Evolutionary conservation across 2,113 vertebrate species (phyloP).

Genomic region (Callocephalon fimbriatum): DNA sequence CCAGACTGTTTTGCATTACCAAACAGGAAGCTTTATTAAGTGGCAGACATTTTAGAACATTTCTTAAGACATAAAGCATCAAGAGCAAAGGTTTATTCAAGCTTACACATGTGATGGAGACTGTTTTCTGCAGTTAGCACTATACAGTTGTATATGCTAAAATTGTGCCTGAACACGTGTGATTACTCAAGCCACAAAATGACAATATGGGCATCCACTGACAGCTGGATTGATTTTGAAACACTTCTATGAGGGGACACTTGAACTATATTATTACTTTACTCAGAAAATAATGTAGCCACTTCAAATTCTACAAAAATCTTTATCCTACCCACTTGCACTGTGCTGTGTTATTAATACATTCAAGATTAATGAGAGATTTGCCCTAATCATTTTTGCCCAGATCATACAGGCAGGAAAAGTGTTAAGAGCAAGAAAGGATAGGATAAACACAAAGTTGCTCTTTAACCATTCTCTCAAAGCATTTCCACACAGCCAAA

Average conservation of each 20-base stretch:
- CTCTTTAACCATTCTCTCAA: neutral
- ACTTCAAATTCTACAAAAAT: neutral
- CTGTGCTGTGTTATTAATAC: neutral
- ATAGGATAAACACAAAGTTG: neutral
- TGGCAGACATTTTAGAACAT: neutral
- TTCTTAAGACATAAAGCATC: neutral
- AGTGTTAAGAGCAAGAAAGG: neutral
- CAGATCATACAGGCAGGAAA: neutral
- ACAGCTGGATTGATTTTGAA: neutral
- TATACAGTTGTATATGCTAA: too few relatives aligned
- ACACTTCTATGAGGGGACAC: neutral
- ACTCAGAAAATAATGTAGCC: neutral
- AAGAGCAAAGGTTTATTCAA: neutral
- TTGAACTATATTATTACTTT: neutral
- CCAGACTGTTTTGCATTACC: neutral
- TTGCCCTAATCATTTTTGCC: neutral
- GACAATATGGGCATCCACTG: neutral
- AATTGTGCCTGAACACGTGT: neutral
- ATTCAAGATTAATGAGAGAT: neutral
- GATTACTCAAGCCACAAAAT: accelerated
- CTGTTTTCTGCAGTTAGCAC: neutral
- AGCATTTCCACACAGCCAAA: neutral
- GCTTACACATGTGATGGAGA: accelerated
- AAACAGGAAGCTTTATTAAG: neutral
- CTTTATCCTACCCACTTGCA: neutral